These are phyloP conservation scores for Cephus nigrinus DNA, from an alignment of 2,888 invertebrate genomes.

Conservation along the genomic window DNA sequence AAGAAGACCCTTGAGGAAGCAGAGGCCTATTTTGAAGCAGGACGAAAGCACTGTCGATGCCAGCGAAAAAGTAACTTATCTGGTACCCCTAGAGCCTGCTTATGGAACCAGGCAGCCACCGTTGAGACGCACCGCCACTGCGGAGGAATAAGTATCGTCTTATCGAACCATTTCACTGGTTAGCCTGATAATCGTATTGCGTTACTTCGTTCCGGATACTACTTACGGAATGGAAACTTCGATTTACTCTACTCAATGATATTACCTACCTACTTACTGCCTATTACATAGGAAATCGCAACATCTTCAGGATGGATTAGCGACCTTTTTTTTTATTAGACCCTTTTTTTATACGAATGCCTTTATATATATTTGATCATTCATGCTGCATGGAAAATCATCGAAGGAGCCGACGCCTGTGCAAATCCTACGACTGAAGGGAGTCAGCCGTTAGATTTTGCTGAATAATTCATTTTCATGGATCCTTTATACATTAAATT, in stretches of 20 bases:
- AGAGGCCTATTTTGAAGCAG: conserved; percentile 49
- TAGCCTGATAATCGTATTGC: conserved; percentile 4
- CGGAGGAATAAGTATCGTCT: conserved; percentile 25
- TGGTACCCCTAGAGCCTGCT: conserved; percentile 54
- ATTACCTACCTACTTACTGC: background rate
- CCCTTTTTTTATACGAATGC: background rate
- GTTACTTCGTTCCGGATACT: background rate
- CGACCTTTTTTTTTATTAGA: background rate
- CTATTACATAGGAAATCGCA: background rate
- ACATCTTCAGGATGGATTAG: background rate
- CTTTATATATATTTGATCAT: background rate
- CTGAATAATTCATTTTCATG: conserved; percentile 1
- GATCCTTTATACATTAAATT: background rate
- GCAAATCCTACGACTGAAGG: background rate
- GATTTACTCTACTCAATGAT: background rate
- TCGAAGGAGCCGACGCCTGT: background rate
- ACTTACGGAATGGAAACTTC: background rate
- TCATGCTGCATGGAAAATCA: background rate
- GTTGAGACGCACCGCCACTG: conserved; percentile 25
- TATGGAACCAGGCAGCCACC: conserved; percentile 50
- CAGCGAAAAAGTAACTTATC: conserved; percentile 55
- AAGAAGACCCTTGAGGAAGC: conserved; percentile 50
- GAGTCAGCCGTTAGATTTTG: background rate
- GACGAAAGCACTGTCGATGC: conserved; percentile 38
- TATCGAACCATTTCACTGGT: background rate